phyloP scores from a whole-genome alignment of 2,888 invertebrate genomes.

The Nesidiocoris tenuis region DNA sequence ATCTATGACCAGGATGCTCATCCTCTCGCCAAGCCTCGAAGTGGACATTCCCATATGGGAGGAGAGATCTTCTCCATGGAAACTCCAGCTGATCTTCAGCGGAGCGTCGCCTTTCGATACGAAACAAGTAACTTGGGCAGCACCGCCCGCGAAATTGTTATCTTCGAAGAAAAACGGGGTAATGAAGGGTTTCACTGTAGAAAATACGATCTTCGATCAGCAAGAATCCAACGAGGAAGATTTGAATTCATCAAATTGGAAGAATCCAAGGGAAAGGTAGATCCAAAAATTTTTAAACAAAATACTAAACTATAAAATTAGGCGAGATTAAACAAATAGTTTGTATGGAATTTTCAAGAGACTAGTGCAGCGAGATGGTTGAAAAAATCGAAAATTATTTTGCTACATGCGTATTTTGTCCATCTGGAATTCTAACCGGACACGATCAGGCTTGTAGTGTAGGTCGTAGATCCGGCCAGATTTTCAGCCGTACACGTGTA shows the following conservation, averaged over 20 bases:
- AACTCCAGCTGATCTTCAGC: slow-evolving; percentile 55
- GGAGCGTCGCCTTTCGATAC: slow-evolving; percentile 56
- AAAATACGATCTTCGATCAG: too few species aligned
- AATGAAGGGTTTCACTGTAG: slow-evolving; percentile 74
- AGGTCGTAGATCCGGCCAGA: slow-evolving; percentile 59
- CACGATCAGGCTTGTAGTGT: slow-evolving; percentile 58
- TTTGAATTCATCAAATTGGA: neutral
- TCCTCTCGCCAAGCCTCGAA: slow-evolving; percentile 68
- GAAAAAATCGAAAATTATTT: too few species aligned
- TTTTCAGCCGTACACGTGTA: slow-evolving; percentile 67
- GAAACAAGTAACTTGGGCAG: slow-evolving; percentile 64
- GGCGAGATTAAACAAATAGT: too few species aligned
- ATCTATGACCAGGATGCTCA: slow-evolving; percentile 64
- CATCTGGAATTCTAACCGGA: slow-evolving; percentile 56
- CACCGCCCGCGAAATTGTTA: slow-evolving; percentile 60
- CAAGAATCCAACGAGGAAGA: too few species aligned
- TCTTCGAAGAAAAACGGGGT: slow-evolving; percentile 75
- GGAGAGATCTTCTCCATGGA: slow-evolving; percentile 59
- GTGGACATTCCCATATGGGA: slow-evolving; percentile 55
- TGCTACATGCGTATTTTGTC: neutral
- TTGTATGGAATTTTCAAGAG: too few species aligned
- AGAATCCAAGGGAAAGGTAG: neutral
- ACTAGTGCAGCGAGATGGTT: too few species aligned
- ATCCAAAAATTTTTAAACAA: too few species aligned
- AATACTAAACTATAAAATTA: too few species aligned